Conservation (phyloP, 2,888 invertebrate genomes). For the Epirrhoe alternata region DNA sequence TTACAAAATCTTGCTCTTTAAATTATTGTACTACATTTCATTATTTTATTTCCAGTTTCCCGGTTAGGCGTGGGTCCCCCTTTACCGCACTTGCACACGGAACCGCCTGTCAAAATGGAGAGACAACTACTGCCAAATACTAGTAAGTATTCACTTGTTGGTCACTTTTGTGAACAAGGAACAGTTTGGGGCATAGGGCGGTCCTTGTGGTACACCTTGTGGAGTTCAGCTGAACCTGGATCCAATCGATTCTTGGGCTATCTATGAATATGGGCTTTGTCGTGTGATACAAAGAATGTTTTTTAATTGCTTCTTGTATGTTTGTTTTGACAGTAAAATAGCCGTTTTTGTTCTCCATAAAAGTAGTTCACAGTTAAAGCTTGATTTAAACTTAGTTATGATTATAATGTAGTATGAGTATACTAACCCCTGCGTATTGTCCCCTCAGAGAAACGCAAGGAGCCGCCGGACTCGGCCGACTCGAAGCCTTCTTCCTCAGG, state of each 20-base stretch:
- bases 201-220: conserved; percentile 12
- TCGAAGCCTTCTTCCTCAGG: conserved; percentile 82
- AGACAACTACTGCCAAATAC: conserved; percentile 86
- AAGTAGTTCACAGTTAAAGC: no score
- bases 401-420: background rate
- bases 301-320: no score
- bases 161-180: conserved; percentile 9
- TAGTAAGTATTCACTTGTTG: conserved; percentile 75
- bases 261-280: no score
- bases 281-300: no score
- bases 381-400: no score
- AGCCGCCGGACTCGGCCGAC: conserved; percentile 89
- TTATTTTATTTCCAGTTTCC: conserved; percentile 53
- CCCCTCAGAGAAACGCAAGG: conserved; percentile 91
- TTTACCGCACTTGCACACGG: conserved; percentile 82
- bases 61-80: conserved; percentile 64
- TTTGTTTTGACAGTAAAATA: no score
- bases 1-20: no score
- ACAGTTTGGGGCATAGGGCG: background rate
- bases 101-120: conserved; percentile 88
- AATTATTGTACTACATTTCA: no score
- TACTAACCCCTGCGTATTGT: conserved; percentile 17
- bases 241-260: no score
- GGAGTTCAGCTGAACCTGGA: no score
- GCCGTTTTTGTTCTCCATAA: no score